These are phyloP conservation scores for Ricordea florida DNA, from an alignment of 92 coral and sea anemone species.

Conservation along the genomic window DNA sequence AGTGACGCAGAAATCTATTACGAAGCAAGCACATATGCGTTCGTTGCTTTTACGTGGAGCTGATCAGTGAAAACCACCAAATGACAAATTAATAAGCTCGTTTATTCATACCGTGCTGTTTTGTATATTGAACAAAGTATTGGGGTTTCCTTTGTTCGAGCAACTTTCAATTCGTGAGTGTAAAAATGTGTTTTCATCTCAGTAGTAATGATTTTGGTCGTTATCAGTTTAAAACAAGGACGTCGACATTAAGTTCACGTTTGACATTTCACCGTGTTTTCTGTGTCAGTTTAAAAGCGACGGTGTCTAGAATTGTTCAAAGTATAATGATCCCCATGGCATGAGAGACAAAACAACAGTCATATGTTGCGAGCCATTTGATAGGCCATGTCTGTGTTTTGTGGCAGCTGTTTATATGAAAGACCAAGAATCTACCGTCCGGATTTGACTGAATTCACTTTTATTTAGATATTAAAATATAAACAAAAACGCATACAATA, in stretches of 20 bases:
- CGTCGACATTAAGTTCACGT: too few relatives aligned
- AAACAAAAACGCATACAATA: neutral
- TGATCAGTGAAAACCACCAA: neutral
- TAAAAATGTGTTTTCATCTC: too few relatives aligned
- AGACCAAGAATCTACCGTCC: neutral
- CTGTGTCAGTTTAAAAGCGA: too few relatives aligned
- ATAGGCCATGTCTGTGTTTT: conserved; percentile 22
- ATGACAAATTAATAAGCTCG: conserved; percentile 9
- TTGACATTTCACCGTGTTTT: too few relatives aligned
- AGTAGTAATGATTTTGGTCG: too few relatives aligned
- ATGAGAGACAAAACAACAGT: neutral
- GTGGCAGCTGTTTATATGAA: conserved; percentile 16
- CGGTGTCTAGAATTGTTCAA: neutral
- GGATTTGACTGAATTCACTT: conserved; percentile 6
- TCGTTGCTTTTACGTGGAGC: too few relatives aligned
- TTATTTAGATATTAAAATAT: conserved; percentile 3
- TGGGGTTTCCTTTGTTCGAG: conserved; percentile 4
- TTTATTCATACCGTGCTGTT: conserved; percentile 19
- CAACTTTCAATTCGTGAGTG: too few relatives aligned
- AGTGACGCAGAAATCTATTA: neutral
- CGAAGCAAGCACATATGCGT: too few relatives aligned
- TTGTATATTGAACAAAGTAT: neutral
- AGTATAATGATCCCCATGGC: neutral
- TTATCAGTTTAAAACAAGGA: too few relatives aligned
- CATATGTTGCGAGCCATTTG: conserved; percentile 20